Evolutionary conservation across 1,140 invertebrate species (phyloP), one percentile per base, ranked within the genome.

Genomic region (Halesus radiatus): DNA sequence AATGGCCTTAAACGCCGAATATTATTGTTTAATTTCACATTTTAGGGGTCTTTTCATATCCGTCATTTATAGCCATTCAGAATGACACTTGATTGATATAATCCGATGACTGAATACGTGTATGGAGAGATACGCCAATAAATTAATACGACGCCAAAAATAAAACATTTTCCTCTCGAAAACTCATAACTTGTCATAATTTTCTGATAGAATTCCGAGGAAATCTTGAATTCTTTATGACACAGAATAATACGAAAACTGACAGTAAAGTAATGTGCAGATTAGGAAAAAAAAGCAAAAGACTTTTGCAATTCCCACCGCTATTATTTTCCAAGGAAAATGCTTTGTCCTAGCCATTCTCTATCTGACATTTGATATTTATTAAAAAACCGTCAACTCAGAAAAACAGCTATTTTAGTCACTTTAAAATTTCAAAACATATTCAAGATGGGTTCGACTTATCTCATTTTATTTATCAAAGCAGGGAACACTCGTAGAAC

Each of bases 251-350:
- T 70, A 70, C 45, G 66, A 70, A 70, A 50, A 37, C 37, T 70
- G 66, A 45, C 66, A 70, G 66, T 50, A 8, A 70, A 70, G 66
- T 45, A 70, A 45, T 70, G 66, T 70, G 66, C 66, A 70, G 66
- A 70, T 70, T 70, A 70, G 37, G 66, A 70, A 70, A 64, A n/a
- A 37, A 20, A 23, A 70, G 66, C 37, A 70, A 70, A 45, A 45
- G 32, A 20, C 66, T 70, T 45, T 45, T 50, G 20, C 45, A 45
- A 70, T 70, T 70, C 66, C 32, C 66, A 18, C 66, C 18, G 32
- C 37, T 70, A 70, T 70, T 70, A 70, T 70, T 70, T 50, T 50
- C 10, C n/a, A 52, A 70, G 37, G 45, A 50, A 70, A 8, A 70
- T 37, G n/a, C 37, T 70, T 37, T 70, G 29, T 45, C 10, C 29